A percentile compares a stretch with the other conserved stretches of the same genome.
These are phyloP conservation scores for Wiebesia pumilae DNA, from an alignment of 1,140 invertebrate species.

Conservation along the genomic window DNA sequence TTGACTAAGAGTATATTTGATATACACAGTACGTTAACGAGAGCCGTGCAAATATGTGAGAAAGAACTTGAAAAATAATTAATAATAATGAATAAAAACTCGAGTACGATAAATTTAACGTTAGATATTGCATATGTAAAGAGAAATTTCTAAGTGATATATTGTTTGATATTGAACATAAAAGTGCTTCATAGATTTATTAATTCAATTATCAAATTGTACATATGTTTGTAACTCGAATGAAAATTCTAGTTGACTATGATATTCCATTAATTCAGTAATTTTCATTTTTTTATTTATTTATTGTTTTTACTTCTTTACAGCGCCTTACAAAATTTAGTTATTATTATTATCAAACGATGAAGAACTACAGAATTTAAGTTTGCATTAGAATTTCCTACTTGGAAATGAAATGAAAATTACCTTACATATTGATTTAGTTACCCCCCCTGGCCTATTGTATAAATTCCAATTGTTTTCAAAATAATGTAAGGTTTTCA, in stretches of 20 bases:
- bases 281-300: constrained; percentile 39
- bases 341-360: constrained; percentile 35
- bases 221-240: constrained; percentile 57
- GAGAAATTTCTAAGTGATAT: constrained; percentile 53
- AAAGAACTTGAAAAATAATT: constrained; percentile 18
- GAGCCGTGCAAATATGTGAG: constrained; percentile 14
- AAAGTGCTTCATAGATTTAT: constrained; percentile 54
- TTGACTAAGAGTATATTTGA: constrained; percentile 40
- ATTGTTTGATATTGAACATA: constrained; percentile 53
- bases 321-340: constrained; percentile 17
- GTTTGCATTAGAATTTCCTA: not conserved
- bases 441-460: constrained; percentile 23
- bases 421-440: constrained; percentile 23
- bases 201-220: constrained; percentile 54
- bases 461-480: constrained; percentile 3
- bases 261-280: constrained; percentile 53
- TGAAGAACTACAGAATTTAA: constrained; percentile 20
- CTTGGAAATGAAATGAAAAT: constrained; percentile 32
- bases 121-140: constrained; percentile 46
- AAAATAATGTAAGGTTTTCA: not conserved
- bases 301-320: constrained; percentile 34
- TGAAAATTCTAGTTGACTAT: constrained; percentile 52
- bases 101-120: constrained; percentile 31
- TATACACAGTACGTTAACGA: constrained; percentile 34
- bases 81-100: constrained; percentile 26